Base-by-base conservation (phyloP, 2,888 invertebrate genomes). In the Cerceris rybyensis region DNA sequence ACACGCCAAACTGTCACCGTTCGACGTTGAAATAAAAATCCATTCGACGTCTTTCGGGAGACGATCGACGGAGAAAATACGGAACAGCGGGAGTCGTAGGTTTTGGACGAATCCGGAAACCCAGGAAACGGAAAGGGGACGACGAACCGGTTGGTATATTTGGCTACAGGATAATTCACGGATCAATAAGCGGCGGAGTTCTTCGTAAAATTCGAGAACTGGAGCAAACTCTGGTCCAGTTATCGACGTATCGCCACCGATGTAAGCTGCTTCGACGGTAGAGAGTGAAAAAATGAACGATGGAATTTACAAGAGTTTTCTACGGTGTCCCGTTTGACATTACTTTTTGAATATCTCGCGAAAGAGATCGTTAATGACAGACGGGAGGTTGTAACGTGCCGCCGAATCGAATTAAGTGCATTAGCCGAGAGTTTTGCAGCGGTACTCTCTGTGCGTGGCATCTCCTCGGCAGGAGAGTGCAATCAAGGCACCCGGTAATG, bases 361-460 rank as follows among this genome's bases (percentile, higher is more conserved):
- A 82, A 78, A 78, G 80, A 68, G 81, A 65, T 84, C 81, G 78
- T 86, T 90, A 89, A 89, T 87, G 82, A 82, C 68, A 64, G 65
- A 43, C 66, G 71, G 66, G 67, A 81, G 59, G 69, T 60, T 70
- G 54, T 74, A 67, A 85, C 70, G 74, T 43, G 77, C 61, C 76
- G 65, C 64, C 55, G 68, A 76, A 72, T 74, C 82, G 87, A 89
- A 90, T 90, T 89, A 87, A 88, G 81, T 87, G 85, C 87, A 90
- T 87, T 88, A 86, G 78, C 76, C 71, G 80, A 85, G 85, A 87
- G 81, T 89, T 88, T 86, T 87, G 78, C 81, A 65, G 78, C 8
- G 74, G 60, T 65, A 64, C 49, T 54, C 42, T 46, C 72, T 57
- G 59, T 59, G 70, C 63, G 63, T 49, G 16, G 49, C 61, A 68